These are phyloP conservation scores for Drosophila tristis DNA, from an alignment of 1,140 invertebrate genomes.

Conservation along the genomic window DNA sequence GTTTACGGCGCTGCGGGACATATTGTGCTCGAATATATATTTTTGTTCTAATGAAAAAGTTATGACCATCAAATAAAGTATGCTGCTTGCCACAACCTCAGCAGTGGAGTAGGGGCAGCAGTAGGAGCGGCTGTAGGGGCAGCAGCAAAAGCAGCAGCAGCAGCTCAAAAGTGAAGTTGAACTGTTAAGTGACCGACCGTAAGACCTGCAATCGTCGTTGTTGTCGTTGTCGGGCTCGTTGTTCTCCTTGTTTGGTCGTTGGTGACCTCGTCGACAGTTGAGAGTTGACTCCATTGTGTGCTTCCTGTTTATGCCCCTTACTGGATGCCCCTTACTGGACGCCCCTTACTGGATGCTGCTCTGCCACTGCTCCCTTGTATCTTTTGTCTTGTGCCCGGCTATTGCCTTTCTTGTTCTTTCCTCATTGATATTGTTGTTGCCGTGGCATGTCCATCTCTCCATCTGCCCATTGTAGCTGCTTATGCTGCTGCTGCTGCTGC, in stretches of 20 bases:
- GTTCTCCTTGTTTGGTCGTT: conserved; percentile 44
- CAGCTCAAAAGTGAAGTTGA: conserved; percentile 65
- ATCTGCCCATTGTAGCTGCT: conserved; percentile 1
- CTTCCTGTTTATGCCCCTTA: conserved; percentile 72
- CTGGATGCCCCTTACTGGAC: conserved; percentile 65
- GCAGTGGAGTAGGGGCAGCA: conserved; percentile 26
- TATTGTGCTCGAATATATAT: conserved; percentile 80
- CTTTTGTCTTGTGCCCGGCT: conserved; percentile 72
- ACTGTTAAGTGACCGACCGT: conserved; percentile 79
- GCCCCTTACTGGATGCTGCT: conserved; percentile 55
- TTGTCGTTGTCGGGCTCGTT: conserved; percentile 23
- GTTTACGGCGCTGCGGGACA: conserved; percentile 81
- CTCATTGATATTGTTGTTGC: conserved; percentile 48
- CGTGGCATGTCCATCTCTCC: too few species aligned
- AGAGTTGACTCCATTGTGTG: conserved; percentile 81
- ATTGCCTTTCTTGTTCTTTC: conserved; percentile 71
- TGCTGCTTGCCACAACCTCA: conserved; percentile 63
- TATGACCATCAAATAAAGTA: conserved; percentile 83
- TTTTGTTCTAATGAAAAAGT: conserved; percentile 83
- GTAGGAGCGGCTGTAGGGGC: conserved; percentile 14
- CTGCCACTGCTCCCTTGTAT: conserved; percentile 54
- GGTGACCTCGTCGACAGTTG: conserved; percentile 78
- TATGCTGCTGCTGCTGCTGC: conserved; percentile 56
- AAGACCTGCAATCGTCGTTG: conserved; percentile 72
- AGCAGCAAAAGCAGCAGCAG: conserved; percentile 45